Base-by-base conservation (phyloP, 1,140 invertebrate species). In the Notospermus geniculatus region DNA sequence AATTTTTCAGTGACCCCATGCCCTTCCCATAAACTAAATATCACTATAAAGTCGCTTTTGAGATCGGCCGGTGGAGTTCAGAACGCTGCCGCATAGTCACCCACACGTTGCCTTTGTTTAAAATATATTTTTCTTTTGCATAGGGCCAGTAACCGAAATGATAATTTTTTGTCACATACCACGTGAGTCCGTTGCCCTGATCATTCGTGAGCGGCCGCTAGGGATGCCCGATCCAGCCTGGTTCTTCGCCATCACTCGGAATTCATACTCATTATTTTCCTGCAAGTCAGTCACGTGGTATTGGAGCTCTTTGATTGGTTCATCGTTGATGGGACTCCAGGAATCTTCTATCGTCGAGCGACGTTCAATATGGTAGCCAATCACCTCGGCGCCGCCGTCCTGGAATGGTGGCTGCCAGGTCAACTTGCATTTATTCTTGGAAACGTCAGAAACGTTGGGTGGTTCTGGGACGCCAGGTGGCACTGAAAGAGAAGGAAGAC, bases 161-260 rank as follows among this genome's bases (percentile, higher is more conserved):
- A 58, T 22, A 52, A 22, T 1, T 19, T 9, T 7, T 5, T n/a
- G 4, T 5, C 2, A 55, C 60, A 7, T 60, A 60, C 60, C 45
- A 50, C 17, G 61, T 22, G 58, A 93, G 80, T 92, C 91, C 80
- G 95, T 96, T 0, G 92, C 92, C 27, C 91, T 82, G 4, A 94
- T 88, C 13, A 91, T 88, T 9, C 86, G 85, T 19, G 88, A 0
- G 93, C 95, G 85, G 82, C 4, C 91, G 92, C 74, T 93, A 11
- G 93, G 89, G 55, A 90, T 88, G 71, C 95, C 93, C 81, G 92
- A 91, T 23, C 95, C 95, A 73, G 97, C 97, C 46, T 95, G 93
- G 80, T 98, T 98, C n/a, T 91, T 92, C 11, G 95, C 95, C 86
- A 92, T 91, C 2, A 98, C 88, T 64, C 94, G 85, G 85, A 97